These are phyloP conservation scores for Anisognathus igniventris DNA, from an alignment of 2,797 vertebrate species.

Conservation along the genomic window DNA sequence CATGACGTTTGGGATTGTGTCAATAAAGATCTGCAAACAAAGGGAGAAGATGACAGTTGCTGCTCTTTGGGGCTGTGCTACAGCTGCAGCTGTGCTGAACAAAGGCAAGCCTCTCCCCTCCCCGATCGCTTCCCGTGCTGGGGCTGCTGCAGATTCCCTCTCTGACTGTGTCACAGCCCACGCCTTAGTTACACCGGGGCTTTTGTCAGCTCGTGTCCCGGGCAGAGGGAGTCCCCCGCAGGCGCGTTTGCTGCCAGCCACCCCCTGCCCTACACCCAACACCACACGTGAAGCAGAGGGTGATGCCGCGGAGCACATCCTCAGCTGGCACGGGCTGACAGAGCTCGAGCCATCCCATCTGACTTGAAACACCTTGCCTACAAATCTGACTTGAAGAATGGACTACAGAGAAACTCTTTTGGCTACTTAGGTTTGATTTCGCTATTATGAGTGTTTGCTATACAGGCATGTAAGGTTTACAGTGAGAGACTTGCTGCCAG, in stretches of 20 bases:
- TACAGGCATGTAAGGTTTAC: neutral
- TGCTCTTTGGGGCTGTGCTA: neutral
- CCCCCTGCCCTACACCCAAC: neutral
- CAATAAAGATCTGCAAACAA: slow-evolving; percentile 84
- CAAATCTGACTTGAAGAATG: neutral
- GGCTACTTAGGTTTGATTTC: neutral
- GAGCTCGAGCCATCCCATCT: neutral
- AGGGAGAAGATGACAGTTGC: neutral
- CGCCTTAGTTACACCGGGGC: neutral
- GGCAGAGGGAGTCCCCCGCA: neutral
- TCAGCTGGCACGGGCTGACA: neutral
- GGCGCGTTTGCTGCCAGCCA: neutral
- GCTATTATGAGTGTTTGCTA: neutral
- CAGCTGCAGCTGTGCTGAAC: neutral
- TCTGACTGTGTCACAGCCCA: neutral
- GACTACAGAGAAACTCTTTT: neutral
- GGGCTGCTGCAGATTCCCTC: neutral
- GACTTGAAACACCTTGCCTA: neutral
- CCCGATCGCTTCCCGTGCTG: neutral
- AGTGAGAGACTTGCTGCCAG: neutral
- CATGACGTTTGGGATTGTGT: slow-evolving; percentile 92
- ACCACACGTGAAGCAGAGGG: accelerated
- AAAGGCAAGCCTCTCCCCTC: neutral
- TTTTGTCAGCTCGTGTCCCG: neutral
- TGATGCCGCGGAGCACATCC: accelerated